Percentiles rank a stretch among this genome's conserved stretches.
phyloP scores from a whole-genome alignment of 2,888 invertebrate genomes.

The Aproaerema taeniolella region DNA sequence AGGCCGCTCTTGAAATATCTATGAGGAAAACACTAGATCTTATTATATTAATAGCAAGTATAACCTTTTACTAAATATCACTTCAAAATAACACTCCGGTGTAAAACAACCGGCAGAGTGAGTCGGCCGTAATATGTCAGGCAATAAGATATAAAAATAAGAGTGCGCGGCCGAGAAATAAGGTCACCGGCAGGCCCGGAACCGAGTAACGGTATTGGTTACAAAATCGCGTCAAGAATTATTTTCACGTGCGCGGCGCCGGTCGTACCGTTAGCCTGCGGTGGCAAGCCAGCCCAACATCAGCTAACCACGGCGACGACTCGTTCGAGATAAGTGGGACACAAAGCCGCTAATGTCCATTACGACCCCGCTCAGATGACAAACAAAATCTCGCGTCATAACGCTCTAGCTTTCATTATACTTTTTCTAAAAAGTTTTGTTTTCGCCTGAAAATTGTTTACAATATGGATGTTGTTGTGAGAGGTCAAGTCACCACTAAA shows the following conservation, averaged over 20 bases:
- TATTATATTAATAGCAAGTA: constrained; percentile 7
- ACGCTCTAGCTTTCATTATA: neutral
- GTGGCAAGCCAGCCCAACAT: constrained; percentile 42
- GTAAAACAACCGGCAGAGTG: constrained; percentile 29
- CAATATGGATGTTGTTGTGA: constrained; percentile 2
- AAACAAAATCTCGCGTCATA: neutral
- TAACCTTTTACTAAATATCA: constrained; percentile 13
- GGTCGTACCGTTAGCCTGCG: constrained; percentile 53
- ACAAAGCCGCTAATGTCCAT: constrained; percentile 31
- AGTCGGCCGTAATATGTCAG: constrained; percentile 39
- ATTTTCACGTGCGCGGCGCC: constrained; percentile 69
- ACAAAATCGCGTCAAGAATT: constrained; percentile 77
- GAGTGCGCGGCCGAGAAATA: constrained; percentile 64
- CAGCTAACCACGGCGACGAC: constrained; percentile 40
- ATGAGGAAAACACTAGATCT: constrained; percentile 12
- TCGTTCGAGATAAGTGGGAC: constrained; percentile 46
- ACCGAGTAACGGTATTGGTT: constrained; percentile 72
- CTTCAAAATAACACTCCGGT: constrained; percentile 29
- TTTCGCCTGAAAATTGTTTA: constrained; percentile 2
- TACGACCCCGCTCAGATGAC: constrained; percentile 12
- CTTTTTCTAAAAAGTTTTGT: no score
- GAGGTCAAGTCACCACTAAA: constrained; percentile 6
- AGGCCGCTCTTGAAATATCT: no score
- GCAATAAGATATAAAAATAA: constrained; percentile 68
- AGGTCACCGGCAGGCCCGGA: constrained; percentile 72